Evolutionary conservation across 2,888 invertebrate species (phyloP), one percentile per base, ranked within the genome.

Genomic region (Ommatoiulus sabulosus): DNA sequence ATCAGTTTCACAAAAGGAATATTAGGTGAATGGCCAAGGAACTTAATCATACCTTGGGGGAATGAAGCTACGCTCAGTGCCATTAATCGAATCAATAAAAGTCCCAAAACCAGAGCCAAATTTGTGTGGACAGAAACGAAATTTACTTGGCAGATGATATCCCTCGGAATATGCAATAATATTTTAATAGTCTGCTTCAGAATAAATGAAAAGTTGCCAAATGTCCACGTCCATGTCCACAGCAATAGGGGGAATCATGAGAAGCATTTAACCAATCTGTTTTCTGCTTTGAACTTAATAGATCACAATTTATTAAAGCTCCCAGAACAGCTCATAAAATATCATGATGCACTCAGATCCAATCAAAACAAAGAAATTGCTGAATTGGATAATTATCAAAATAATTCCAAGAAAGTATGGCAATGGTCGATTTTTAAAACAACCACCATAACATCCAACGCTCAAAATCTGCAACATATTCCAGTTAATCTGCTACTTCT

Each of bases 81-180:
- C 52, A 52, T 52, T 52, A 52, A 57, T 57, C 57, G 57, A 57
- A n/a, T 57, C 57, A n/a, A 57, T 57, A 57, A 57, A 57, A 57
- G n/a, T 52, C 52, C 35, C 52, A 0, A 57, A 57, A 57, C 57
- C 17, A 3, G 57, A 17, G 57, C n/a, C 57, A 57, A 17, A n/a
- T 57, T 57, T n/a, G 57, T 12, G 57, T 5, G 57, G 57, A n/a
- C 57, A n/a, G n/a, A 12, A 57, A 57, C n/a, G n/a, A n/a, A 57
- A 8, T 3, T n/a, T 12, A n/a, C n/a, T 12, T 12, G 57, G n/a
- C n/a, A 17, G 57, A 3, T n/a, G 3, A 57, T 6, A 7, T n/a
- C 57, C n/a, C 3, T n/a, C 17, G 57, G n/a, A 57, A 57, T n/a
- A 57, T 57, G 57, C 3, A 57, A n/a, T 57, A 57, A 57, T 57